phyloP scores from a whole-genome alignment of 2,113 vertebrate species.

The Probosciger aterrimus region DNA sequence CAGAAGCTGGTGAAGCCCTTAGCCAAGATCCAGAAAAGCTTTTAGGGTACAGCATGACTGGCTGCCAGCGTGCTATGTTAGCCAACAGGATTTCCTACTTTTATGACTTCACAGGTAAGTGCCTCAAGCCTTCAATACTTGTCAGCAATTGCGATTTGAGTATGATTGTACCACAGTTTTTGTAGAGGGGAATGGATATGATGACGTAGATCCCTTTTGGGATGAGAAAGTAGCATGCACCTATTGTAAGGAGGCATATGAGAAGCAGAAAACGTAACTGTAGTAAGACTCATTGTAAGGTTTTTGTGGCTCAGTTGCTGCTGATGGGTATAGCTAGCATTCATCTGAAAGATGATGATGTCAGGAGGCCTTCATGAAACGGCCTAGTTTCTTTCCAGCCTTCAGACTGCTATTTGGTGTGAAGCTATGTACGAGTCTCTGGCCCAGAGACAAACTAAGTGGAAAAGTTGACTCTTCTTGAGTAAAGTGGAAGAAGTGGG shows the following conservation, averaged over 20 bases:
- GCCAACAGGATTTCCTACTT: slow-evolving; percentile 95
- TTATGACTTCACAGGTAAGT: slow-evolving; percentile 87
- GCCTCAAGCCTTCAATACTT: not conserved
- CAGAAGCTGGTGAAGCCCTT: slow-evolving; percentile 88
- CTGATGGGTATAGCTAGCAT: not conserved
- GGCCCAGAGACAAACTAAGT: not conserved
- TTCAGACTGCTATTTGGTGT: not conserved
- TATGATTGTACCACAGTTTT: not conserved
- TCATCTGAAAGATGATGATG: not conserved
- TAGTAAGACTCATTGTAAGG: not conserved
- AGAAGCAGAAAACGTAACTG: not conserved
- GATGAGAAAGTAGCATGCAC: not conserved
- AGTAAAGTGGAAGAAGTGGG: not conserved
- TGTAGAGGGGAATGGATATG: not conserved
- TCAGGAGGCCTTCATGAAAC: not conserved
- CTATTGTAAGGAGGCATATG: not conserved
- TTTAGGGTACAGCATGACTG: slow-evolving; percentile 98
- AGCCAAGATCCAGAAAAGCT: slow-evolving; percentile 92
- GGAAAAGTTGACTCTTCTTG: not conserved
- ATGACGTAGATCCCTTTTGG: not conserved
- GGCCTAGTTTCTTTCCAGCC: not conserved
- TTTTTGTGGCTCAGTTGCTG: not conserved
- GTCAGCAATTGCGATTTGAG: not conserved
- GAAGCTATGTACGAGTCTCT: not conserved
- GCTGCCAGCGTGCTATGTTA: slow-evolving; percentile 95